Percentiles rank a stretch among this genome's conserved stretches.
Evolutionary conservation across 2,888 invertebrate species (phyloP).

Genomic region (Limnephilus rhombicus): DNA sequence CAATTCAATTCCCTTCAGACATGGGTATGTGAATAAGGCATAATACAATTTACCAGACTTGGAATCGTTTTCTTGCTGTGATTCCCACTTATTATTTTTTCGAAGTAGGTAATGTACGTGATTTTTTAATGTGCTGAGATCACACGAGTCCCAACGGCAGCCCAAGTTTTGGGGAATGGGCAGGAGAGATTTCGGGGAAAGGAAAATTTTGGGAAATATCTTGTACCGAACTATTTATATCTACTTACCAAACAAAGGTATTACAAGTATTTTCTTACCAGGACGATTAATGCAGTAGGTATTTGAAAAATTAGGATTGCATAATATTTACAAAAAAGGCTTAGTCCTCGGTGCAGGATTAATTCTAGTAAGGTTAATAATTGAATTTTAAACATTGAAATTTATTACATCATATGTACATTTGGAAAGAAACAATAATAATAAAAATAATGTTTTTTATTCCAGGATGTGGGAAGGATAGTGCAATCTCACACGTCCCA

Average conservation of each 20-base stretch:
- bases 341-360: no score
- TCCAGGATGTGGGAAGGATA: no score
- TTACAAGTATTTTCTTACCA: background rate
- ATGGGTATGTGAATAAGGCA: background rate
- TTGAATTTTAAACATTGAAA: no score
- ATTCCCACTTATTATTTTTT: background rate
- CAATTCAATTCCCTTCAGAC: background rate
- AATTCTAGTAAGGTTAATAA: no score
- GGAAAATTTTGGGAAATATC: background rate
- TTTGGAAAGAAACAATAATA: no score
- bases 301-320: no score
- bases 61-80: background rate
- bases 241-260: background rate
- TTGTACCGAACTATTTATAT: background rate
- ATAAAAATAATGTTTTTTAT: no score
- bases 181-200: background rate
- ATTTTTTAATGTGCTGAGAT: background rate
- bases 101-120: background rate
- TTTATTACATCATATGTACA: no score
- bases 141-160: background rate
- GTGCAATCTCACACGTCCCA: no score
- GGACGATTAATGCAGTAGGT: no score
- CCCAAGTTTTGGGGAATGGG: background rate
- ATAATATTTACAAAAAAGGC: no score
- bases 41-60: slow-evolving; percentile 2